Evolutionary conservation across 2,888 invertebrate genomes (phyloP).

Genomic region (Eulithis testata): DNA sequence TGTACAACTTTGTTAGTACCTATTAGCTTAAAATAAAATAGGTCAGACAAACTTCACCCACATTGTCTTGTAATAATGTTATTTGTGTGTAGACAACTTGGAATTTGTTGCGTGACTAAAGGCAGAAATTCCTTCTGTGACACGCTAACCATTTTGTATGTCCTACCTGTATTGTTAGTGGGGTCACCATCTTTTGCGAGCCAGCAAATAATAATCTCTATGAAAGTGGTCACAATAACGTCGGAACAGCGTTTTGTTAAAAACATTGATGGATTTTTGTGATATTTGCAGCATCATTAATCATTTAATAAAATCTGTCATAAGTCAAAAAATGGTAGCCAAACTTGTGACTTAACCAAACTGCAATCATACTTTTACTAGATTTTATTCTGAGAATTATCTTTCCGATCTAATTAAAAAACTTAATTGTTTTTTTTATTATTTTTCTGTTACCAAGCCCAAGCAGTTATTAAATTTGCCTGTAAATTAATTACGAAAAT

Average conservation of each 20-base stretch:
- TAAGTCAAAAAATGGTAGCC: too few relatives aligned
- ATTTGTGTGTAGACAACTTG: slow-evolving; percentile 65
- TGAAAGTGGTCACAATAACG: too few relatives aligned
- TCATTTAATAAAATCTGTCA: too few relatives aligned
- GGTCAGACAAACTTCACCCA: slow-evolving; percentile 38
- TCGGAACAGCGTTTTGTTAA: too few relatives aligned
- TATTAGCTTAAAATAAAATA: slow-evolving; percentile 26
- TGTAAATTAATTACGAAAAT: slow-evolving; percentile 7
- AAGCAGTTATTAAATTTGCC: background rate
- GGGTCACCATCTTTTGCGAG: slow-evolving; percentile 1
- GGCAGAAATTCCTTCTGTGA: slow-evolving; percentile 67
- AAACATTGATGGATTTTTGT: background rate
- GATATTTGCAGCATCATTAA: background rate
- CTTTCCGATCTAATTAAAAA: background rate
- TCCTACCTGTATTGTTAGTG: background rate
- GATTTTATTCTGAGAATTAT: too few relatives aligned
- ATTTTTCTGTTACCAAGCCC: background rate
- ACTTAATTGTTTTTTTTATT: background rate
- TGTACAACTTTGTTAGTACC: slow-evolving; percentile 8
- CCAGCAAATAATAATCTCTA: too few relatives aligned
- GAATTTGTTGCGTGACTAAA: slow-evolving; percentile 70
- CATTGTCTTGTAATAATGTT: slow-evolving; percentile 55
- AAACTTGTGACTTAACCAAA: too few relatives aligned
- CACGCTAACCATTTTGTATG: slow-evolving; percentile 58
- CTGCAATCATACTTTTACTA: too few relatives aligned